Conservation (phyloP, 2,113 vertebrate genomes). For the Salvelinus alpinus region DNA sequence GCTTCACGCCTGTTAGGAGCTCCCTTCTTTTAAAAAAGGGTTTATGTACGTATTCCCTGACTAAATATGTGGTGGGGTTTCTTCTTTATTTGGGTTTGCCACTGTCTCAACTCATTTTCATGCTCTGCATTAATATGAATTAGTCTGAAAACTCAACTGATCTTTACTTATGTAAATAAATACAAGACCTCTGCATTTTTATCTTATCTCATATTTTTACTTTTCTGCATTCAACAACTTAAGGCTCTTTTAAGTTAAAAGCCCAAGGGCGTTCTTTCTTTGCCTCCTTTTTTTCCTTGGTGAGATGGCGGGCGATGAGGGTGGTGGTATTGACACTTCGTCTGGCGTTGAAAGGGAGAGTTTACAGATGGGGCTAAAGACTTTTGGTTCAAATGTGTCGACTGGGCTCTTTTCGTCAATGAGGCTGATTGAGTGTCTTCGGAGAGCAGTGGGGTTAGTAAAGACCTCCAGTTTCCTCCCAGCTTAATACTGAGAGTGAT, state of each 20-base stretch:
- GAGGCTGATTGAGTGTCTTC: conserved; percentile 52
- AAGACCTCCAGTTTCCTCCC: conserved; percentile 52
- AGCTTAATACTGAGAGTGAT: conserved; percentile 69
- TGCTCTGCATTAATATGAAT: conserved; percentile 85
- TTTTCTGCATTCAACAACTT: conserved; percentile 20
- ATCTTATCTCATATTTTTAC: background rate
- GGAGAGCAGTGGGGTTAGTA: conserved; percentile 55
- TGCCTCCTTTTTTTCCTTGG: conserved; percentile 8
- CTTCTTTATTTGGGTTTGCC: conserved; percentile 63
- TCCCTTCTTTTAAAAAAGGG: conserved; percentile 95
- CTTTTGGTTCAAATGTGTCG: conserved; percentile 47
- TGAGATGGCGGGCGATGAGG: background rate
- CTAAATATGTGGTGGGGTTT: conserved; percentile 77
- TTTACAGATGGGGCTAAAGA: conserved; percentile 30
- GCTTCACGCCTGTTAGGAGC: conserved; percentile 91
- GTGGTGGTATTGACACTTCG: background rate
- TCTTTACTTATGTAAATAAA: conserved; percentile 73
- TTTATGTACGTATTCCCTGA: conserved; percentile 84
- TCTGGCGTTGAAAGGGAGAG: conserved; percentile 17
- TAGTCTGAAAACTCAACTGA: conserved; percentile 70
- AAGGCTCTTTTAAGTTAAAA: conserved; percentile 19
- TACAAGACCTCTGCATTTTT: conserved; percentile 15
- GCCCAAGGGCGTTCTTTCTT: background rate
- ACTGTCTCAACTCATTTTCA: conserved; percentile 67
- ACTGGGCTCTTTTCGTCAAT: conserved; percentile 46